Evolutionary conservation across 2,113 vertebrate species (phyloP).

Genomic region (Seriola aureovittata): DNA sequence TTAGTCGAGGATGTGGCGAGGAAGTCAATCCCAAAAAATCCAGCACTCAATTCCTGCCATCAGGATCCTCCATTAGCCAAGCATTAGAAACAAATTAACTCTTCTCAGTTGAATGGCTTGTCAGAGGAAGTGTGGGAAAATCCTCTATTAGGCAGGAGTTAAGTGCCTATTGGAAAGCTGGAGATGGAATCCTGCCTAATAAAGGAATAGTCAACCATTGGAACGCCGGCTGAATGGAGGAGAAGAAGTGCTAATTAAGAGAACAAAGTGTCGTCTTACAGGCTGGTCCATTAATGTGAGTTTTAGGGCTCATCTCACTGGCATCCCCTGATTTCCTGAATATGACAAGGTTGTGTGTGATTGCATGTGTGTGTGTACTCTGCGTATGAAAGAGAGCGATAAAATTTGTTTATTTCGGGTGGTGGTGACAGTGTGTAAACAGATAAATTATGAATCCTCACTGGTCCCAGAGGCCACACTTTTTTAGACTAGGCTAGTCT

Average conservation of each 20-base stretch:
- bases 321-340: conserved; percentile 48
- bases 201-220: conserved; percentile 85
- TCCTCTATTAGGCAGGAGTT: conserved; percentile 86
- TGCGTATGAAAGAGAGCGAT: conserved; percentile 41
- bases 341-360: conserved; percentile 56
- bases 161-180: conserved; percentile 85
- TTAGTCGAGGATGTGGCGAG: conserved; percentile 62
- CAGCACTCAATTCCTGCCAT: conserved; percentile 77
- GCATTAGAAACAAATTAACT: conserved; percentile 88
- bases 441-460: conserved; percentile 77
- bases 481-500: conserved; percentile 51
- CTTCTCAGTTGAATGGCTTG: conserved; percentile 82
- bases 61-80: conserved; percentile 85
- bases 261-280: conserved; percentile 84
- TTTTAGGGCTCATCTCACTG: conserved; percentile 71
- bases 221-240: conserved; percentile 81
- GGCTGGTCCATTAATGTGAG: conserved; percentile 71
- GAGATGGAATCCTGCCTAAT: conserved; percentile 85
- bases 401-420: conserved; percentile 64
- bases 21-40: conserved; percentile 78
- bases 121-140: conserved; percentile 86
- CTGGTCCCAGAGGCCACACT: conserved; percentile 61
- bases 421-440: conserved; percentile 71
- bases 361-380: conserved; percentile 45
- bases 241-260: conserved; percentile 84